These are phyloP conservation scores for Thinocorus orbignyianus DNA, from an alignment of 2,113 vertebrate genomes.

Conservation along the genomic window DNA sequence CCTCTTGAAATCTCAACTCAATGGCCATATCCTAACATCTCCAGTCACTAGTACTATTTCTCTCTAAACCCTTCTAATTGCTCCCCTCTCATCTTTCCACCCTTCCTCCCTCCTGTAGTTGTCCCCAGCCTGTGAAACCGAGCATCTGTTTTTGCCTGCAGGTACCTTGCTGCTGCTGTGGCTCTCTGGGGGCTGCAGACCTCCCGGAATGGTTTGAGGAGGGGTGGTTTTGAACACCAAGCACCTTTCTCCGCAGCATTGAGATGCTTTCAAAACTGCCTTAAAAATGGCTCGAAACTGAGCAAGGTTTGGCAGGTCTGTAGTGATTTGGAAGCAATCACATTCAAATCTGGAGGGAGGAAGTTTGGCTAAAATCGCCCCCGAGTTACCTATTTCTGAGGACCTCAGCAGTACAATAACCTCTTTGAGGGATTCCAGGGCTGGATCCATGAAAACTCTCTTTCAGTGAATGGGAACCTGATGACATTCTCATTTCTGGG, in stretches of 20 bases:
- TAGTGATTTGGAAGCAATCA: conserved; percentile 29
- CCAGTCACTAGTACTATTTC: neutral
- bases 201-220: neutral
- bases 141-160: neutral
- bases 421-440: conserved; percentile 65
- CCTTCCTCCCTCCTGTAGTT: neutral
- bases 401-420: conserved; percentile 62
- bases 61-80: neutral
- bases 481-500: conserved; percentile 68
- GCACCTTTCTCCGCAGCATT: neutral
- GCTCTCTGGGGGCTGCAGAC: neutral
- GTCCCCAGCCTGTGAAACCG: neutral
- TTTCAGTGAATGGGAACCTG: conserved; percentile 64
- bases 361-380: conserved; percentile 59
- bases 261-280: conserved; percentile 27
- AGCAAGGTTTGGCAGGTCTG: conserved; percentile 58
- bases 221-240: neutral
- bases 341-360: conserved; percentile 49
- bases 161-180: neutral
- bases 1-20: neutral
- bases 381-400: conserved; percentile 68
- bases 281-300: conserved; percentile 14
- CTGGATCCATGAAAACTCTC: conserved; percentile 65
- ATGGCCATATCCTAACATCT: fast-evolving
- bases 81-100: neutral